Base-by-base conservation (phyloP, 2,797 vertebrate species). In the Heteromormyrus szaboi region DNA sequence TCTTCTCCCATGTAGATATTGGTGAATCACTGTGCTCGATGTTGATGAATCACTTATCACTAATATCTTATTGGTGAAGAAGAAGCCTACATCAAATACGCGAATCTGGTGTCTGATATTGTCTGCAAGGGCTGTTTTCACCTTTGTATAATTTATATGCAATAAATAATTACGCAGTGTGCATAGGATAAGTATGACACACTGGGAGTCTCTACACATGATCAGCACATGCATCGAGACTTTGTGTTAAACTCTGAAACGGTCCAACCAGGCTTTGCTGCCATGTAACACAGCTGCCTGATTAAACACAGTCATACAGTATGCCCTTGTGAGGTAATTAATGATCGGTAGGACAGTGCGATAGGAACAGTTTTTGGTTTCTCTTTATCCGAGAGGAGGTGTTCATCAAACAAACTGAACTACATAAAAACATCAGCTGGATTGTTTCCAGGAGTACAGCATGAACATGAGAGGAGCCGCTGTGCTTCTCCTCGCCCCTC, bases 361-460 rank as follows among this genome's bases (percentile, higher is more conserved):
- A 44, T 17, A 79, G 14, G 37, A 79, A n/a, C 17, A 44, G 33
- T n/a, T 79, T 41, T n/a, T 44, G 37, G 33, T 19, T 79, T 79
- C 37, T 76, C 29, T 79, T 1, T 72, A 37, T 46, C 17, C n/a
- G 72, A 41, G 72, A 44, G 72, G 72, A 79, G 72, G 17, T 46
- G 41, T 44, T 46, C 41, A 79, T 79, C 37, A 41, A n/a, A 46
- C 19, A 46, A 46, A 5, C 14, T 79, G 7, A 46, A 79, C 72
- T 79, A n/a, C 17, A 79, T 79, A 46, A 68, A 68, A 68, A 46
- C 72, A 79, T 79, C 72, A 79, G 41, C 72, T 79, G 72, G 72
- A n/a, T 79, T 79, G 72, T 79, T 79, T 46, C 72, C 41, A 8
- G 37, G n/a, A 46, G 72, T 79, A 79, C 37, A 19, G 41, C 37